A percentile compares a stretch with the other conserved stretches of the same genome.
Evolutionary conservation across 1,140 invertebrate genomes (phyloP).

Genomic region (Zaprionus africanus): DNA sequence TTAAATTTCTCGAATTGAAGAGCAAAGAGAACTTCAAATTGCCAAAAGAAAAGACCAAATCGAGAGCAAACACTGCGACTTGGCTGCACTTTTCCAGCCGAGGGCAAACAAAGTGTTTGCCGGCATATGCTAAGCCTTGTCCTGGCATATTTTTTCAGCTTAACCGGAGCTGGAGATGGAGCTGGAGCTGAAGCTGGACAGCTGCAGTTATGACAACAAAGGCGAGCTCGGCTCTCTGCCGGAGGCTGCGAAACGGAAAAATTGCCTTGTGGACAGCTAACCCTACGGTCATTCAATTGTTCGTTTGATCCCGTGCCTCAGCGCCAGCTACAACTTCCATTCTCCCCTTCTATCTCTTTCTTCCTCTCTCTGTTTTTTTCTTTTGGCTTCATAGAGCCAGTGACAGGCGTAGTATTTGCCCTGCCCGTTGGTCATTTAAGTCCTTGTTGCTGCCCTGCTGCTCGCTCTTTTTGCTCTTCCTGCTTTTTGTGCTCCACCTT

Average conservation of each 20-base stretch:
- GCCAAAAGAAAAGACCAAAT: conserved; percentile 59
- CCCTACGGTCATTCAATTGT: conserved; percentile 61
- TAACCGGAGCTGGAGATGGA: neutral
- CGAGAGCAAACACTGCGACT: conserved; percentile 60
- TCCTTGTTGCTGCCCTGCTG: neutral
- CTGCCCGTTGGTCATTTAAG: conserved; percentile 31
- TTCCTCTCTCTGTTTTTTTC: neutral
- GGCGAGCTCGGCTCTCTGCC: conserved; percentile 16
- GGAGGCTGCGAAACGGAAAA: neutral
- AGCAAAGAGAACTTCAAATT: neutral
- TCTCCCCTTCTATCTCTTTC: conserved; percentile 23
- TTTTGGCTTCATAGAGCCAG: neutral
- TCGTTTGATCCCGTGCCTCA: conserved; percentile 49
- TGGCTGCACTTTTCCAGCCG: conserved; percentile 61
- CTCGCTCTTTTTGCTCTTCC: neutral
- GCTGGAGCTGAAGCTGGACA: conserved; percentile 1
- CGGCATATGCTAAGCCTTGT: conserved; percentile 3
- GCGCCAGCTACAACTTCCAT: neutral
- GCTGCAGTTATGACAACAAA: conserved; percentile 64
- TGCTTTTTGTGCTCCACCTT: conserved; percentile 1
- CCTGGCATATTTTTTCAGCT: conserved; percentile 18
- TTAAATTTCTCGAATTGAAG: too few species aligned
- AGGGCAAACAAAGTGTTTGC: conserved; percentile 42
- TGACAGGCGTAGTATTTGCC: conserved; percentile 17
- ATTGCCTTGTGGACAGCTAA: conserved; percentile 30